These are phyloP conservation scores for Phylloscopus trochiloides DNA, from an alignment of 2,113 vertebrate species.

Conservation along the genomic window DNA sequence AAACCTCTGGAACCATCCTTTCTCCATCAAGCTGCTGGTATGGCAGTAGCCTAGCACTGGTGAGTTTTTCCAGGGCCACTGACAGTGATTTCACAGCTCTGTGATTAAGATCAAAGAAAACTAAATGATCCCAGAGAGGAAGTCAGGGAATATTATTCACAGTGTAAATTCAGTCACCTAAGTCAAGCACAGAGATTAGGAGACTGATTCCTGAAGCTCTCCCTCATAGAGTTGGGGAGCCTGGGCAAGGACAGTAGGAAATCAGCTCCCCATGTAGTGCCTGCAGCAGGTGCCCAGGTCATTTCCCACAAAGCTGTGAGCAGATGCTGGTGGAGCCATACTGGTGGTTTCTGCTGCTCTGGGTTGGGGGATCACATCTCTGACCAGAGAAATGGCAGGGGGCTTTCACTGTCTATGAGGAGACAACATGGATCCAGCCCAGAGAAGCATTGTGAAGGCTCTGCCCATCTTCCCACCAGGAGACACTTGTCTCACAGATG, in stretches of 20 bases:
- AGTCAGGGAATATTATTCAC: not conserved
- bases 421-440: not conserved
- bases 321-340: not conserved
- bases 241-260: not conserved
- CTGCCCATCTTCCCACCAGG: not conserved
- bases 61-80: not conserved
- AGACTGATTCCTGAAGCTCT: not conserved
- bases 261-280: not conserved
- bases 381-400: not conserved
- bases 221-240: not conserved
- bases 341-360: not conserved
- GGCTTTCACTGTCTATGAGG: not conserved
- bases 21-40: not conserved
- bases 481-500: not conserved
- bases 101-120: conserved; percentile 54
- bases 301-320: not conserved
- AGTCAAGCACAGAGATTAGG: not conserved
- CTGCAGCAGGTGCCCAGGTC: not conserved
- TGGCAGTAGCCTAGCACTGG: not conserved
- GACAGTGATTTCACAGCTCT: not conserved
- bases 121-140: not conserved
- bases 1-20: not conserved
- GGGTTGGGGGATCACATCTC: not conserved
- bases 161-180: not conserved
- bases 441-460: not conserved